A percentile compares a stretch with the other conserved stretches of the same genome.
Evolutionary conservation across 2,113 vertebrate genomes (phyloP).

Genomic region (Taurulus bubalis): DNA sequence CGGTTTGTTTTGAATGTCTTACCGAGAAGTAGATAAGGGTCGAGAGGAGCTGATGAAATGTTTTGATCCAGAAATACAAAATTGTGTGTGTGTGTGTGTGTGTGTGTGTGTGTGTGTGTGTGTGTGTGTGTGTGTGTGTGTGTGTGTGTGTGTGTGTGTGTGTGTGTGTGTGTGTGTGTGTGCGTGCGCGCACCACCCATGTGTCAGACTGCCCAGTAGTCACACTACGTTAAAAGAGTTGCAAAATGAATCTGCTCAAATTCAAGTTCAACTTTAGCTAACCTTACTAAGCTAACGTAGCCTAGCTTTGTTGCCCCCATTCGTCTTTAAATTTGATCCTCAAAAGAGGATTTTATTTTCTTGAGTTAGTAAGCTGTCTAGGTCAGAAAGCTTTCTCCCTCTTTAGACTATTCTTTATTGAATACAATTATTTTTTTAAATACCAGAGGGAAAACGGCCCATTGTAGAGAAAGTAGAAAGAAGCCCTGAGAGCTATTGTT

Average conservation of each 20-base stretch:
- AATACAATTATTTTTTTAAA: background rate
- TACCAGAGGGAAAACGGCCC: too few species aligned
- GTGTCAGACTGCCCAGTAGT: background rate
- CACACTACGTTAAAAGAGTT: background rate
- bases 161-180: background rate
- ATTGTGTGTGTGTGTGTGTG: background rate
- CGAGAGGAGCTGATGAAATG: slow-evolving; percentile 29
- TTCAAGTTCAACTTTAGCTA: background rate
- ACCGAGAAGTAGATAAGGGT: background rate
- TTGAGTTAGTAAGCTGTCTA: background rate
- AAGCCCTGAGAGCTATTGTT: background rate
- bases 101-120: background rate
- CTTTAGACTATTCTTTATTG: background rate
- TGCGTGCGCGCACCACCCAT: background rate
- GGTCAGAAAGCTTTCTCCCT: background rate
- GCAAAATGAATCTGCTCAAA: background rate
- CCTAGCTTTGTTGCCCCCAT: background rate
- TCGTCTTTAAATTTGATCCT: background rate
- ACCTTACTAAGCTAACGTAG: background rate
- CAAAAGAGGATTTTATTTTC: too few species aligned
- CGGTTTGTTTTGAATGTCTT: slow-evolving; percentile 18
- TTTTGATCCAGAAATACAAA: slow-evolving; percentile 14
- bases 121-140: too few species aligned
- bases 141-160: too few species aligned
- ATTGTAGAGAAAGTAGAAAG: background rate